Percentiles rank a stretch among this genome's conserved stretches.
Conservation (phyloP, 37 sponge, comb jelly and placozoan species). For the Haliclona indistincta region DNA sequence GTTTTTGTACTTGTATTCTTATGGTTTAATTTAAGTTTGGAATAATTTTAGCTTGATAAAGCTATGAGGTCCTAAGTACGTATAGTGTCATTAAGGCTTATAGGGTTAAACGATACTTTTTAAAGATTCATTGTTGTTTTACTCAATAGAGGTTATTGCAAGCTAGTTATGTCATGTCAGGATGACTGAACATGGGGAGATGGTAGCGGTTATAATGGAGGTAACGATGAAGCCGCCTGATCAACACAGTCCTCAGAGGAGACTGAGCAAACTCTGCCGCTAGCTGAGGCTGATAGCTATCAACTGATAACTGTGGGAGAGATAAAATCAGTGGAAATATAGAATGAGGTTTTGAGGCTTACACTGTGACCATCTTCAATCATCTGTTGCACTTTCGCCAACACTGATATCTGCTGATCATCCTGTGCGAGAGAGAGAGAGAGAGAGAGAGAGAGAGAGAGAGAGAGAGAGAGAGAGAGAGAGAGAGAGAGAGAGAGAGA, state of each 20-base stretch:
- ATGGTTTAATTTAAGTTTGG: too few relatives aligned
- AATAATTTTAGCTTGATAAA: too few relatives aligned
- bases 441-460: too few relatives aligned
- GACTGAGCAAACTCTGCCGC: conserved; percentile 15
- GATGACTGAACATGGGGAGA: conserved; percentile 88
- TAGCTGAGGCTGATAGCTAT: neutral
- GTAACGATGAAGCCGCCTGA: conserved; percentile 52
- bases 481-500: neutral
- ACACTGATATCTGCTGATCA: neutral
- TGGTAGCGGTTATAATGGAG: conserved; percentile 87
- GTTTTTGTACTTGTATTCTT: too few relatives aligned
- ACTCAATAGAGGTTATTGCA: too few relatives aligned
- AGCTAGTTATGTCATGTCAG: conserved; percentile 50
- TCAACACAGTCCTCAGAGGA: conserved; percentile 21
- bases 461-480: too few relatives aligned
- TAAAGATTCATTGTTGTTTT: too few relatives aligned
- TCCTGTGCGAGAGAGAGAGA: neutral
- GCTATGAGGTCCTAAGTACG: too few relatives aligned
- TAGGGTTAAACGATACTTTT: too few relatives aligned
- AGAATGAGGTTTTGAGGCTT: neutral
- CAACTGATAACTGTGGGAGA: conserved; percentile 16
- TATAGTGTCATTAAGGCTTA: too few relatives aligned
- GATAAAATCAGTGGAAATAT: neutral
- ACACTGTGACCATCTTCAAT: conserved; percentile 9
- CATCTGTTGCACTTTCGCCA: neutral